Evolutionary conservation across 92 coral and sea anemone genomes (phyloP), one percentile per base, ranked within the genome.

Genomic region (Palythoa heliodiscus): DNA sequence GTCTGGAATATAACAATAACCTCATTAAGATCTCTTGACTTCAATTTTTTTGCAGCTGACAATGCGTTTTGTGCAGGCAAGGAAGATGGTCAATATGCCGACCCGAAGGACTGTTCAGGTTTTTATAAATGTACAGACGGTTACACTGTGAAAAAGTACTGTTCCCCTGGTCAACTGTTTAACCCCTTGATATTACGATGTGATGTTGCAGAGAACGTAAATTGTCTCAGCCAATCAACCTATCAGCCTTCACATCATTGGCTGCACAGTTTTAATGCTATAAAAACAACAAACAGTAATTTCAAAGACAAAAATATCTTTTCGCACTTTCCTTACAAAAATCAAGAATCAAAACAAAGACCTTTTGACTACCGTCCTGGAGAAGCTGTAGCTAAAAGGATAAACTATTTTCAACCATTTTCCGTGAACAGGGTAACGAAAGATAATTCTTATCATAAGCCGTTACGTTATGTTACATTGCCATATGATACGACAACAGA

Each of bases 131-230:
- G 84, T 47, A 66, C 39, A 20, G 24, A n/a, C 35, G 74, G 74
- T 37, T 43, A 66, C 73, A 80, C 84, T 22, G 47, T 64, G 60
- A 80, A 80, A 48, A 80, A 22, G 84, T 80, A 80, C 48, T 80
- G 84, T 17, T 68, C 61, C 12, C 64, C 84, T 67, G 84, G 84
- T 15, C 73, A 47, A 52, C 58, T 80, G 4, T 80, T 47, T 66
- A 80, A 80, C 74, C 39, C 84, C 12, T 50, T 80, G 84, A 80
- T 80, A 63, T 80, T 75, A 22, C 74, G 74, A 7, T 80, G 84
- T 48, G 84, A 80, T 48, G 63, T 68, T 14, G 84, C 75, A 48
- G 75, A 80, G 43, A 80, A 80, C n/a, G 75, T 80, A 8, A 66
- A 80, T 58, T 80, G 84, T 12, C 35, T 70, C 24, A 73, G 60